Conservation (phyloP, 2,113 vertebrate species). For the Chloroceryle aenea region DNA sequence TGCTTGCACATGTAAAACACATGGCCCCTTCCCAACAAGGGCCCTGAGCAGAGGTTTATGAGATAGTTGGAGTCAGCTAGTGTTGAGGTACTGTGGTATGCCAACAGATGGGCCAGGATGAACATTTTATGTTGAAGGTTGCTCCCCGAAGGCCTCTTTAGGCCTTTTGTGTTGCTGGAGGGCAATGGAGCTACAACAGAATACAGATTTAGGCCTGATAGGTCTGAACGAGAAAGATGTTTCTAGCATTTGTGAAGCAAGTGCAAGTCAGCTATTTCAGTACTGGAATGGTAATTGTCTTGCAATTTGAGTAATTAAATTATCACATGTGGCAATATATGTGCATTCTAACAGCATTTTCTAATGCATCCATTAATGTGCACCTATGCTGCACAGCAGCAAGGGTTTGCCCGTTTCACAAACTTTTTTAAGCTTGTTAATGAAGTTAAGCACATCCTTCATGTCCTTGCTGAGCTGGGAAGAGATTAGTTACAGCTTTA, state of each 20-base stretch:
- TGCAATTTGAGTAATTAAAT: slow-evolving; percentile 63
- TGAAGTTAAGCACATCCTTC: background rate
- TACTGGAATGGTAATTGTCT: background rate
- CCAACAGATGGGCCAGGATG: slow-evolving; percentile 40
- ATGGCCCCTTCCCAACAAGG: background rate
- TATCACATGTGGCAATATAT: slow-evolving; percentile 32
- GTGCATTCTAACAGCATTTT: background rate
- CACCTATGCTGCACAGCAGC: background rate
- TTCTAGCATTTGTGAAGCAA: background rate
- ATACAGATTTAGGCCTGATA: background rate
- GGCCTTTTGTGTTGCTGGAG: slow-evolving; percentile 16
- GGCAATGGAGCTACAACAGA: background rate
- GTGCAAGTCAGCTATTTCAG: slow-evolving; percentile 21
- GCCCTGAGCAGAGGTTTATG: background rate
- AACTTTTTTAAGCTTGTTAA: background rate
- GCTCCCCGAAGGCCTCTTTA: slow-evolving; percentile 26
- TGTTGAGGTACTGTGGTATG: background rate
- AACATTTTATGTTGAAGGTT: slow-evolving; percentile 9
- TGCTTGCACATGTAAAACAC: background rate
- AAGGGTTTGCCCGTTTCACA: background rate
- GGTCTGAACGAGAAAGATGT: slow-evolving; percentile 37
- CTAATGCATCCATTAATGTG: background rate
- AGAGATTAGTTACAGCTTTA: background rate
- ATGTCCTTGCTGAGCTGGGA: background rate
- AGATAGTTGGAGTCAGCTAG: background rate